Evolutionary conservation across 2,888 invertebrate species (phyloP).

Genomic region (Tridacna gigas): DNA sequence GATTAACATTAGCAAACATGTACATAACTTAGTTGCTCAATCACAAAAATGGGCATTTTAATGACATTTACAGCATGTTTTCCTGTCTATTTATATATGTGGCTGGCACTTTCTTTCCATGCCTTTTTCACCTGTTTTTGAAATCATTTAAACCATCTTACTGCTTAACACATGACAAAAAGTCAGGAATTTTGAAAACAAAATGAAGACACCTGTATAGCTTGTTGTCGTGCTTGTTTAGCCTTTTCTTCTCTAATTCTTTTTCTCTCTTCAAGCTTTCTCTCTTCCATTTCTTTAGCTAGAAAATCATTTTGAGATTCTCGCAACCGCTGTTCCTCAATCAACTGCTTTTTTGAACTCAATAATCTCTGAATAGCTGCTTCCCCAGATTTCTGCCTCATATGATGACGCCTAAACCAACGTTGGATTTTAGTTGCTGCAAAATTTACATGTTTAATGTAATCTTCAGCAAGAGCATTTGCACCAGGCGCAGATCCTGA

Average conservation of each 20-base stretch:
- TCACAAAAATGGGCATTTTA: too few relatives aligned
- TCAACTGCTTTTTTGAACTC: slow-evolving; percentile 77
- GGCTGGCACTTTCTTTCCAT: too few relatives aligned
- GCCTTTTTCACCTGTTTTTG: too few relatives aligned
- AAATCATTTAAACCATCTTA: too few relatives aligned
- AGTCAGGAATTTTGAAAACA: too few relatives aligned
- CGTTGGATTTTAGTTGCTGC: slow-evolving; percentile 82
- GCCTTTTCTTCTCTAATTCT: slow-evolving; percentile 80
- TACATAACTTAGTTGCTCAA: too few relatives aligned
- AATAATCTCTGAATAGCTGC: slow-evolving; percentile 82
- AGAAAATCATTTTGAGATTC: slow-evolving; percentile 67
- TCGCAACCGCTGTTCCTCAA: slow-evolving; percentile 66
- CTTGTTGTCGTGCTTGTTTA: slow-evolving; percentile 79
- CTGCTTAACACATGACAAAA: too few relatives aligned
- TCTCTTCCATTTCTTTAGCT: slow-evolving; percentile 69
- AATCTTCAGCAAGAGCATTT: slow-evolving; percentile 78
- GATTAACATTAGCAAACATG: too few relatives aligned
- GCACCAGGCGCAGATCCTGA: slow-evolving; percentile 51
- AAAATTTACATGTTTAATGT: slow-evolving; percentile 75
- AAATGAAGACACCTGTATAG: slow-evolving; percentile 77
- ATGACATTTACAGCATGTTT: too few relatives aligned
- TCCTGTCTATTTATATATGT: too few relatives aligned
- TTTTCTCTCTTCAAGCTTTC: slow-evolving; percentile 76
- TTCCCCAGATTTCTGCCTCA: slow-evolving; percentile 68
- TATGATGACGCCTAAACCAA: slow-evolving; percentile 79